phyloP scores from a whole-genome alignment of 2,797 vertebrate species.

The Megaceryle alcyon region DNA sequence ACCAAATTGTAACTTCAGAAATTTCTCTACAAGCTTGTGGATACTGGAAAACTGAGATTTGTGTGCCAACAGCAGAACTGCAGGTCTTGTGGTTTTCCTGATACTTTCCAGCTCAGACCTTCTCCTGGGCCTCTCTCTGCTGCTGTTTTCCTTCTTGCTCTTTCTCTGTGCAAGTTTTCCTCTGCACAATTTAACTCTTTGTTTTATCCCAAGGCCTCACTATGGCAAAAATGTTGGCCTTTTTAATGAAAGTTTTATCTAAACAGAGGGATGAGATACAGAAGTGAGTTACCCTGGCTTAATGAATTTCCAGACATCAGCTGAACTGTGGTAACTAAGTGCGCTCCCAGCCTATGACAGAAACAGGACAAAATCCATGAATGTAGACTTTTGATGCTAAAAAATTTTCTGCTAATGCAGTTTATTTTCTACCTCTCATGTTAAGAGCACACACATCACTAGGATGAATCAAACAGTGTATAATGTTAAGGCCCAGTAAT shows the following conservation, averaged over 20 bases:
- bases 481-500: not conserved
- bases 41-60: not conserved
- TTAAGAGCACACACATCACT: not conserved
- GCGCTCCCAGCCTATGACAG: not conserved
- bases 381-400: not conserved
- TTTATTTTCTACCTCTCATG: not conserved
- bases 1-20: not conserved
- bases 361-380: not conserved
- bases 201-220: not conserved
- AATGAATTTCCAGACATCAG: not conserved
- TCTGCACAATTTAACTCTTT: not conserved
- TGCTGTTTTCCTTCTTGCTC: not conserved
- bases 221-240: not conserved
- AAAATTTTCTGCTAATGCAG: not conserved
- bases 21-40: not conserved
- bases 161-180: not conserved
- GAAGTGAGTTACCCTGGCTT: not conserved
- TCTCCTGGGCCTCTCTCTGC: not conserved
- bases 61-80: not conserved
- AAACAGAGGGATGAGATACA: not conserved
- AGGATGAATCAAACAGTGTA: not conserved
- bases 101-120: not conserved
- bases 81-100: not conserved
- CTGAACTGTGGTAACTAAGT: not conserved
- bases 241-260: not conserved